phyloP scores from a whole-genome alignment of 2,797 vertebrate genomes.

The Anguilla pacifica region DNA sequence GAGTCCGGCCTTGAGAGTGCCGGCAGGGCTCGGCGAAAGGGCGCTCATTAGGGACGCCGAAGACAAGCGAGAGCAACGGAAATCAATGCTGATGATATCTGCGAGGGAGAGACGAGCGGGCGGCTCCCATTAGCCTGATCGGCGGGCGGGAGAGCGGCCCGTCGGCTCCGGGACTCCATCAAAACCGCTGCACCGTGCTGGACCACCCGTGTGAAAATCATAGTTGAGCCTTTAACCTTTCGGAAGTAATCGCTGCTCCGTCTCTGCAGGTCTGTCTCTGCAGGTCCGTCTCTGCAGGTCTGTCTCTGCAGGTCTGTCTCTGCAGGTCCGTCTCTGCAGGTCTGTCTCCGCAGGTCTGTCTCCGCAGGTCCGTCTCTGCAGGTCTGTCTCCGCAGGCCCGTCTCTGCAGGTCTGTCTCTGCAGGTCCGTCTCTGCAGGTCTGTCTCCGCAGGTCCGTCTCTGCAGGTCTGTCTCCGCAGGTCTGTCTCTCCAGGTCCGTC shows the following conservation, averaged over 20 bases:
- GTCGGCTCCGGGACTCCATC: not conserved
- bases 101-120: conserved; percentile 31
- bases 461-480: conserved; percentile 51
- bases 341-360: conserved; percentile 50
- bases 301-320: conserved; percentile 44
- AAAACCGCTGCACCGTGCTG: not conserved
- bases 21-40: conserved; percentile 17
- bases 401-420: conserved; percentile 47
- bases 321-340: conserved; percentile 44
- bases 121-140: conserved; percentile 38
- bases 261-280: conserved; percentile 48
- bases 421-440: conserved; percentile 52
- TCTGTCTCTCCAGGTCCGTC: conserved; percentile 51
- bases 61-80: conserved; percentile 37
- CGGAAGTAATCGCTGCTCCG: conserved; percentile 50
- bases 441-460: not conserved
- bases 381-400: conserved; percentile 50
- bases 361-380: conserved; percentile 50
- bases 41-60: conserved; percentile 39
- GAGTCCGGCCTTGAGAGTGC: conserved; percentile 24
- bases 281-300: conserved; percentile 50
- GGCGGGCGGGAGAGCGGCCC: not conserved
- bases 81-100: conserved; percentile 39
- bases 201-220: conserved; percentile 54
- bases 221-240: conserved; percentile 59